Conservation (phyloP, 2,888 invertebrate genomes). For the Euclidia mi region DNA sequence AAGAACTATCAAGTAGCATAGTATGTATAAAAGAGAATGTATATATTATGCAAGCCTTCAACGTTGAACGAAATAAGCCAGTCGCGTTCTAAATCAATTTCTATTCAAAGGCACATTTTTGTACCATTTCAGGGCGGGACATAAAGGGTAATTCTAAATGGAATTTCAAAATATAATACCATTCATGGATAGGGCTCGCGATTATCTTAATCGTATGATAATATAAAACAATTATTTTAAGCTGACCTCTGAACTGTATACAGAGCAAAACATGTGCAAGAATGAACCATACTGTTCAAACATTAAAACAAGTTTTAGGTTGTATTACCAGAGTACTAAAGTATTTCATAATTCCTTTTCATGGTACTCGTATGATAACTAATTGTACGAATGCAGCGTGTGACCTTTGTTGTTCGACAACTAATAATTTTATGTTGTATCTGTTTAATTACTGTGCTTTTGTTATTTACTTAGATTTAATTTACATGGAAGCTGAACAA, state of each 20-base stretch:
- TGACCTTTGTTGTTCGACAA: no score
- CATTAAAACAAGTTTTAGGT: not conserved
- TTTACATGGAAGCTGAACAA: no score
- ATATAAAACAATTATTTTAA: constrained; percentile 1
- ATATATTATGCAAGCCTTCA: no score
- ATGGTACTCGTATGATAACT: no score
- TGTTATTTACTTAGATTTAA: no score
- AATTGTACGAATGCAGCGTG: no score
- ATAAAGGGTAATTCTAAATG: constrained; percentile 2
- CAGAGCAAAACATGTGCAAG: not conserved
- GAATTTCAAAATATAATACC: constrained; percentile 1
- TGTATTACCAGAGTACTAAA: no score
- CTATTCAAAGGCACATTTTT: not conserved
- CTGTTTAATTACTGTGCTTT: no score
- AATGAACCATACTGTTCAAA: not conserved
- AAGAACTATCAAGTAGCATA: no score
- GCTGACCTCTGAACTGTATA: not conserved
- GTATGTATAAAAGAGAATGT: no score
- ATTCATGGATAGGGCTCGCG: not conserved
- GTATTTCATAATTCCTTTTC: no score
- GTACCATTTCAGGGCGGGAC: not conserved
- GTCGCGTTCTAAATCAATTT: not conserved
- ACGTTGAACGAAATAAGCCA: not conserved
- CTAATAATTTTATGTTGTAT: no score
- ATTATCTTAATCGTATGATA: not conserved